Percentiles rank a stretch among this genome's conserved stretches.
Conservation (phyloP, 2,888 invertebrate genomes). For the Exocentrus adspersus region DNA sequence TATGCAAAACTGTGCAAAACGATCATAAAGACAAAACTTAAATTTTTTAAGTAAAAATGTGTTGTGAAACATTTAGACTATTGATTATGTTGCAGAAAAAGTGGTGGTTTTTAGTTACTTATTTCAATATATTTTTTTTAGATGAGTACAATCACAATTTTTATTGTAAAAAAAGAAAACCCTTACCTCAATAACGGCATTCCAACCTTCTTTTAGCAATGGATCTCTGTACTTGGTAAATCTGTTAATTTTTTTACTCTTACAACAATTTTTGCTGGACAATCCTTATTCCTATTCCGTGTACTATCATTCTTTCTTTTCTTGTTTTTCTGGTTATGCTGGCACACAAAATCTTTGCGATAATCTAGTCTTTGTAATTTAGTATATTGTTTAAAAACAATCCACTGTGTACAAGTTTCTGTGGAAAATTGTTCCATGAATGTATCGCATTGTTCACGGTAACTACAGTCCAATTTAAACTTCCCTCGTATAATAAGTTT, state of each 20-base stretch:
- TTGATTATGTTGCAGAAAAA: too few species aligned
- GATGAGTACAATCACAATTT: too few species aligned
- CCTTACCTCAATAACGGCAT: neutral
- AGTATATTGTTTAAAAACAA: neutral
- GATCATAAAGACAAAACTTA: neutral
- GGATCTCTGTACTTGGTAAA: conserved; percentile 13
- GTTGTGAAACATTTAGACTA: too few species aligned
- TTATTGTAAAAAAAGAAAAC: too few species aligned
- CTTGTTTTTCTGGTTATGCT: neutral
- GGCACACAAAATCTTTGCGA: conserved; percentile 6
- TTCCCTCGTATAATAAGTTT: conserved; percentile 6
- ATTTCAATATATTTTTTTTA: too few species aligned
- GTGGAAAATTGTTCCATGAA: neutral
- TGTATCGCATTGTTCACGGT: conserved; percentile 4
- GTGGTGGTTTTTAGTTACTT: too few species aligned
- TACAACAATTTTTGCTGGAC: conserved; percentile 8
- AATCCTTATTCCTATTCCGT: conserved; percentile 4
- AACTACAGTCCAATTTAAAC: conserved; percentile 9
- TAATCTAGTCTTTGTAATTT: conserved; percentile 3
- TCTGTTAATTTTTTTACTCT: conserved; percentile 14
- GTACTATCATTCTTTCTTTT: neutral
- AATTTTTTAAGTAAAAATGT: neutral
- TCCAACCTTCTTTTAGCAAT: neutral
- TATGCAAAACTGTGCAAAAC: too few species aligned
- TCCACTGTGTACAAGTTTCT: conserved; percentile 5